Percentiles rank a stretch among this genome's conserved stretches.
Conservation (phyloP, 2,113 vertebrate species). For the Ceratotherium simum region DNA sequence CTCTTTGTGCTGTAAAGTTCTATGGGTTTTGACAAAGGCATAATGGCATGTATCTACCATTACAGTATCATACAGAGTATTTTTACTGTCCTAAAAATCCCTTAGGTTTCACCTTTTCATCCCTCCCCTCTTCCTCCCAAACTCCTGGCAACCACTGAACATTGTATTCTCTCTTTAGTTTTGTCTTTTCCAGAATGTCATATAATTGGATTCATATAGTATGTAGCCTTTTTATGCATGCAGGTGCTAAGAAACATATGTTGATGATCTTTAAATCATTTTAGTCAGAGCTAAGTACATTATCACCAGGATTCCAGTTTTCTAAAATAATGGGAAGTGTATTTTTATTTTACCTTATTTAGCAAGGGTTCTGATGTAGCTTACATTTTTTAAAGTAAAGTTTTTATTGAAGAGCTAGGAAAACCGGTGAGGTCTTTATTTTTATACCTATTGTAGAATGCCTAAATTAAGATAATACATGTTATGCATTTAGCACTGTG, state of each 20-base stretch:
- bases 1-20: neutral
- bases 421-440: neutral
- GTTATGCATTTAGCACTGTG: neutral
- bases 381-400: conserved; percentile 14
- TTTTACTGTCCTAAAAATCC: neutral
- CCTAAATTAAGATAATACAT: neutral
- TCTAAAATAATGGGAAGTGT: conserved; percentile 35
- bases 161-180: neutral
- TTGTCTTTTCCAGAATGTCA: conserved; percentile 43
- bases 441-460: neutral
- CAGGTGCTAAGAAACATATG: conserved; percentile 45
- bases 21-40: neutral
- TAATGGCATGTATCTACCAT: neutral
- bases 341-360: neutral
- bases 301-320: conserved; percentile 39
- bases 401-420: neutral
- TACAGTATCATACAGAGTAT: neutral
- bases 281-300: neutral
- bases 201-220: conserved; percentile 18
- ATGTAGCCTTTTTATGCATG: conserved; percentile 30
- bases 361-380: neutral
- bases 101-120: neutral
- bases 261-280: conserved; percentile 55
- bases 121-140: neutral
- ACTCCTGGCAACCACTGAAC: neutral